Conservation (phyloP, 2,888 invertebrate genomes). For the Yponomeuta evonymella region DNA sequence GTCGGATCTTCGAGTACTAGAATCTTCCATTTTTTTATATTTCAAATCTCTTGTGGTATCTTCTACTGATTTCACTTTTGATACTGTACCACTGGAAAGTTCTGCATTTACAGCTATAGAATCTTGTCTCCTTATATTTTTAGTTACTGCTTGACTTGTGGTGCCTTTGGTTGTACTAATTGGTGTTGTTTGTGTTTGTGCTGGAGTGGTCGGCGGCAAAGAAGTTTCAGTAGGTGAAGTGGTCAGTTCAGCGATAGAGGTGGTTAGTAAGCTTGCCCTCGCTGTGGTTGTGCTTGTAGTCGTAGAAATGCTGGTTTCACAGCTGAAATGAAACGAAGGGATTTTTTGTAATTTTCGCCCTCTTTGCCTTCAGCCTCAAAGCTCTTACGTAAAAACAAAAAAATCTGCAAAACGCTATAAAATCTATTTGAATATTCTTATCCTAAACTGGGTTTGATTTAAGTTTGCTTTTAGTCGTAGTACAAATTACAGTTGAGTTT, state of each 20-base stretch:
- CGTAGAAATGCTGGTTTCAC: conserved; percentile 53
- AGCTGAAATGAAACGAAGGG: conserved; percentile 26
- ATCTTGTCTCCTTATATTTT: neutral
- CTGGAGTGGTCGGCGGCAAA: conserved; percentile 24
- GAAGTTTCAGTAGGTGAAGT: conserved; percentile 28
- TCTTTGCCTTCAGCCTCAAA: too few species aligned
- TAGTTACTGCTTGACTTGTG: neutral
- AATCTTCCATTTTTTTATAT: neutral
- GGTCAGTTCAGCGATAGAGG: conserved; percentile 35
- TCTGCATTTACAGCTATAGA: neutral
- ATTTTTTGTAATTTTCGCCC: neutral
- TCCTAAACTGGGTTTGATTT: too few species aligned
- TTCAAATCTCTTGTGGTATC: neutral
- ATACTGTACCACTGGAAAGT: neutral
- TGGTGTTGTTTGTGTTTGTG: conserved; percentile 24
- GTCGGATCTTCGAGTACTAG: conserved; percentile 15
- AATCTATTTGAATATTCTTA: too few species aligned
- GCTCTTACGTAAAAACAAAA: too few species aligned
- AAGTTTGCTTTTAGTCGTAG: too few species aligned
- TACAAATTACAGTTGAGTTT: too few species aligned
- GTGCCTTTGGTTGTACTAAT: conserved; percentile 18
- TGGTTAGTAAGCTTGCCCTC: conserved; percentile 57
- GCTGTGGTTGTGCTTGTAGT: conserved; percentile 42
- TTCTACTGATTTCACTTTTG: neutral
- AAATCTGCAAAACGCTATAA: too few species aligned